A percentile compares a stretch with the other conserved stretches of the same genome.
These are phyloP conservation scores for Prietella phreatophila DNA, from an alignment of 2,113 vertebrate genomes.

Conservation along the genomic window DNA sequence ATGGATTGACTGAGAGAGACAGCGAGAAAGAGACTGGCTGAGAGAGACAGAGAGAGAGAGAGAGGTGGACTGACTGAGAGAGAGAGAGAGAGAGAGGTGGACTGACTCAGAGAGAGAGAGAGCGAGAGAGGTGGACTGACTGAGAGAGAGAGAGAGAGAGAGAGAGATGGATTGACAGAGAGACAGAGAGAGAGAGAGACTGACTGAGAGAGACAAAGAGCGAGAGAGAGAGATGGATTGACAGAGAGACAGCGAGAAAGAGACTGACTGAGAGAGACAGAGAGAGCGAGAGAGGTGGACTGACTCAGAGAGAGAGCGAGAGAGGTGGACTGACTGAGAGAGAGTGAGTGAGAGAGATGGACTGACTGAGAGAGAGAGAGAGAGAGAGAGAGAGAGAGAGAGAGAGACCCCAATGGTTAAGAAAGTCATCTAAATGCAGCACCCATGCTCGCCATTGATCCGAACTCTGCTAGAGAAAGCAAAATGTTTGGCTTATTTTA, in stretches of 20 bases:
- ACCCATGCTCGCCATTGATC: conserved; percentile 87
- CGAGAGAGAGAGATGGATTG: not conserved
- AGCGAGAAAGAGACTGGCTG: not conserved
- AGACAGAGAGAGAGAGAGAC: not conserved
- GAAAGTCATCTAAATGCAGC: conserved; percentile 87
- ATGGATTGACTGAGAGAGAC: not conserved
- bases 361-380: conserved; percentile 6
- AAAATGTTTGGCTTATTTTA: conserved; percentile 98
- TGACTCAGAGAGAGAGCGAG: not conserved
- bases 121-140: not conserved
- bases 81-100: not conserved
- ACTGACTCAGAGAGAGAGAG: not conserved
- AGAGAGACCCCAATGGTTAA: conserved; percentile 66
- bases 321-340: not conserved
- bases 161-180: not conserved
- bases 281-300: not conserved
- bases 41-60: not conserved
- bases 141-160: not conserved
- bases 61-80: not conserved
- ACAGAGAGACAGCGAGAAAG: not conserved
- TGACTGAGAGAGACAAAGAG: not conserved
- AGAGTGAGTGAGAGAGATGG: too few species aligned
- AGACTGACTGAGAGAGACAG: not conserved
- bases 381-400: conserved; percentile 31
- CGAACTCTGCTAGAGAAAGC: conserved; percentile 79